Percentiles rank a stretch among this genome's conserved stretches.
These are phyloP conservation scores for Chymomyza procnemis DNA, from an alignment of 2,888 invertebrate species.

Conservation along the genomic window DNA sequence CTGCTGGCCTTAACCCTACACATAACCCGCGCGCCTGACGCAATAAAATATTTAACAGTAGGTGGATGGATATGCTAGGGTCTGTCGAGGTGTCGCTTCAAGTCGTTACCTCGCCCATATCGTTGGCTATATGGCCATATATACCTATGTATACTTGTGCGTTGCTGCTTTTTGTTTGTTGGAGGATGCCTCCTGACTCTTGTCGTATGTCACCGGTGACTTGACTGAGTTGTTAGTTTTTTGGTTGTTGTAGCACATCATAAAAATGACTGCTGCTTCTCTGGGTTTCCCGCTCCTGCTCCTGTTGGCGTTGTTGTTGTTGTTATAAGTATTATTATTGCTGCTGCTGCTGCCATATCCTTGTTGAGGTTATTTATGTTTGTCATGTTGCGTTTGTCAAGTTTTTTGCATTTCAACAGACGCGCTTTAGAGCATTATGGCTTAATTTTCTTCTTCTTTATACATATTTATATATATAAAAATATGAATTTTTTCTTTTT, in stretches of 20 bases:
- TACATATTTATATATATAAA: background rate
- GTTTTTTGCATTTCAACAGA: conserved; percentile 61
- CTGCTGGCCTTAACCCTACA: background rate
- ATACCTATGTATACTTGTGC: background rate
- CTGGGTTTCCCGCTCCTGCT: too few species aligned
- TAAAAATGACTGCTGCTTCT: conserved; percentile 46
- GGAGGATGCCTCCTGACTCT: conserved; percentile 29
- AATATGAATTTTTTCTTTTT: background rate
- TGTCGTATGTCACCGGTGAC: conserved; percentile 65
- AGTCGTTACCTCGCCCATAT: background rate
- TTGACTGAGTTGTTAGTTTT: conserved; percentile 69
- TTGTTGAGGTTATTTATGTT: conserved; percentile 63
- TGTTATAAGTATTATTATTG: conserved; percentile 14
- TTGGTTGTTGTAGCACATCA: conserved; percentile 58
- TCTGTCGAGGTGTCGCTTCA: background rate
- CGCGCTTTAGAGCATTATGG: conserved; percentile 69
- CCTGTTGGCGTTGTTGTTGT: background rate
- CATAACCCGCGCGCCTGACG: conserved; percentile 28
- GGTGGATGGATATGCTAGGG: background rate
- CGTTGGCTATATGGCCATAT: background rate
- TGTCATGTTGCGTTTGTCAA: conserved; percentile 74
- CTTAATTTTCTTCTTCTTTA: conserved; percentile 56
- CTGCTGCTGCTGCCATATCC: conserved; percentile 12
- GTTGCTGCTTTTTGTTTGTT: background rate
- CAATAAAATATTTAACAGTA: conserved; percentile 60